Conservation (phyloP, 2,888 invertebrate genomes). For the Epinotia brunnichana region DNA sequence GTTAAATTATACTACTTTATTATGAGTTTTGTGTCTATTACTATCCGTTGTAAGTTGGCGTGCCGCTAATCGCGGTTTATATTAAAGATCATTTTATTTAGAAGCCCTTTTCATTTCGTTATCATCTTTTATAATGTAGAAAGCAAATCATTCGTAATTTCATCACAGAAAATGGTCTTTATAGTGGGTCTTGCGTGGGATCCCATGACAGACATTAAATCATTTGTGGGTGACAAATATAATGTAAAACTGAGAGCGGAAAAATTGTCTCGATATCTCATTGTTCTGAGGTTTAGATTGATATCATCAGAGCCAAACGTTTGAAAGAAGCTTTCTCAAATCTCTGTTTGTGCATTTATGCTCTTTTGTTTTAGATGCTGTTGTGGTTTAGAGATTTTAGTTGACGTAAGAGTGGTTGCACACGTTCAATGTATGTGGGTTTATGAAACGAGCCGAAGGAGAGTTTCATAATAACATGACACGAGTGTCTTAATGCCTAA, state of each 20-base stretch:
- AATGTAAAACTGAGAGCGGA: slow-evolving; percentile 58
- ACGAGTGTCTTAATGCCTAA: no score
- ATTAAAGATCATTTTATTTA: neutral
- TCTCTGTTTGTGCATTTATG: slow-evolving; percentile 47
- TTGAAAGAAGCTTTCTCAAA: slow-evolving; percentile 50
- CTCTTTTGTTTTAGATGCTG: slow-evolving; percentile 15
- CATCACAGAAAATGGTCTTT: slow-evolving; percentile 42
- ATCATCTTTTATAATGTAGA: slow-evolving; percentile 30
- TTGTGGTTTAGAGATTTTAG: slow-evolving; percentile 16
- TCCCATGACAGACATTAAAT: slow-evolving; percentile 49
- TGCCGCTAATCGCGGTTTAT: slow-evolving; percentile 8
- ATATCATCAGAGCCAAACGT: slow-evolving; percentile 47
- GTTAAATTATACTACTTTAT: neutral
- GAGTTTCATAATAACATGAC: no score
- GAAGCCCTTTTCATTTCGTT: slow-evolving; percentile 30
- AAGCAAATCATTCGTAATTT: slow-evolving; percentile 37
- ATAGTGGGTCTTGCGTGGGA: slow-evolving; percentile 53
- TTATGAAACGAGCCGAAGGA: no score
- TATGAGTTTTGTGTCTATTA: neutral
- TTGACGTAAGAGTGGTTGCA: neutral
- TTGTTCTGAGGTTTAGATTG: slow-evolving; percentile 56
- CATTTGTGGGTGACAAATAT: slow-evolving; percentile 57
- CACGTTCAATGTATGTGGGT: no score
- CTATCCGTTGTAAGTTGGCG: slow-evolving; percentile 13
- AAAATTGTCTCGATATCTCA: slow-evolving; percentile 56